Base-by-base conservation (phyloP, 2,797 vertebrate genomes). In the Caiman crocodilus region DNA sequence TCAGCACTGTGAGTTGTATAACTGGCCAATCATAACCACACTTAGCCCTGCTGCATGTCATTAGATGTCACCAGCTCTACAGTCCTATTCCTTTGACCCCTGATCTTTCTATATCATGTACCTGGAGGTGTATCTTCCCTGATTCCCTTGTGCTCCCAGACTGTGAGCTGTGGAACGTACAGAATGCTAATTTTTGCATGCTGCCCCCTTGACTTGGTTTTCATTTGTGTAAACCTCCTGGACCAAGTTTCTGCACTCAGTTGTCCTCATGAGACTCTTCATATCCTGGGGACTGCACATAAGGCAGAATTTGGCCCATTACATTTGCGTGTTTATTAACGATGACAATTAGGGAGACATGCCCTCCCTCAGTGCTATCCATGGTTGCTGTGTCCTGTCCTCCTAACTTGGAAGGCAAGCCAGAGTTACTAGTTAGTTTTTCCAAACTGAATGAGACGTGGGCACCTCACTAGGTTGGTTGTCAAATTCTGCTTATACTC, bases 391-490 rank as follows among this genome's bases (percentile, higher is more conserved):
- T 71, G 32, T 21, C 32, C 12, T 9, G 14, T 42, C 67, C 35
- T 25, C 35, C 6, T 13, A 50, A 14, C 25, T 14, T 25, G 21
- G 21, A 14, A 50, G 21, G 35, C 14, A 73, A 73, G 35, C 26
- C 21, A 73, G 32, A 14, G 35, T 73, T 73, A 73, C 26, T 69
- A 35, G 5, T 23, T 35, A 14, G 67, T 21, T 14, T 69, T 32
- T 69, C 20, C 21, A 42, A 50, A 25, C 20, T 7, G 21, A 71
- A 42, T 32, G 69, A 23, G 35, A 26, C 35, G 6, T 50, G 21
- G 25, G 63, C 59, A 5, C 0, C 8, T 3, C 2, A 13, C 2
- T 4, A 61, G n/a, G 21, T 25, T n/a, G 1, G 0, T 0, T 76
- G 35, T 35, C 25, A 58, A 13, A n/a, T 32, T 76, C 0, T 0